Conservation (phyloP, 2,888 invertebrate genomes). For the Dicyrtoma fusca region DNA sequence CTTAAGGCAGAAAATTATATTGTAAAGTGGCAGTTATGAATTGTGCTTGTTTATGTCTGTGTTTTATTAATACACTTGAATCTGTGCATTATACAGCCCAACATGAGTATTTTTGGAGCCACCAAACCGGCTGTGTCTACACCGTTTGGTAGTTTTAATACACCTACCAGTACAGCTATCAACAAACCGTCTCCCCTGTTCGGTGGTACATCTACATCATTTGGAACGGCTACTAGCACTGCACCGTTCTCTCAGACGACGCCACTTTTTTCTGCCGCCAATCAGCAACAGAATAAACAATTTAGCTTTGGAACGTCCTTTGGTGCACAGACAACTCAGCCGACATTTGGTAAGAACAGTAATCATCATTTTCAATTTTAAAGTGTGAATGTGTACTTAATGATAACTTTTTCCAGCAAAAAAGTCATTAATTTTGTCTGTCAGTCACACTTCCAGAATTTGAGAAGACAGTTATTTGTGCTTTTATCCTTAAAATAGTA, state of each 20-base stretch:
- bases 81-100: neutral
- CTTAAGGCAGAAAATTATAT: too few relatives aligned
- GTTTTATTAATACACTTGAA: too few relatives aligned
- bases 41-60: too few relatives aligned
- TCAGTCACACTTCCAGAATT: too few relatives aligned
- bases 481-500: too few relatives aligned
- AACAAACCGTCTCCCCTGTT: conserved; percentile 43
- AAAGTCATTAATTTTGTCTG: too few relatives aligned
- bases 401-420: too few relatives aligned
- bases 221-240: conserved; percentile 68
- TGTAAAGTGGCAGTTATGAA: too few relatives aligned
- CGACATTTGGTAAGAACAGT: conserved; percentile 46
- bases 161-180: conserved; percentile 54
- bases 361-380: conserved; percentile 10
- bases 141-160: conserved; percentile 61
- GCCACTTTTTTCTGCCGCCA: conserved; percentile 69
- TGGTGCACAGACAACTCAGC: conserved; percentile 44
- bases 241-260: conserved; percentile 61
- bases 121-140: conserved; percentile 59
- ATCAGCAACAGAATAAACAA: conserved; percentile 64
- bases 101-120: conserved; percentile 54
- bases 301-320: conserved; percentile 50
- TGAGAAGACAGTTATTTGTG: too few relatives aligned
- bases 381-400: too few relatives aligned
- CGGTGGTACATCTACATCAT: conserved; percentile 59